A percentile compares a stretch with the other conserved stretches of the same genome.
These are phyloP conservation scores for Conus betulinus DNA, from an alignment of 1,140 invertebrate species.

Conservation along the genomic window DNA sequence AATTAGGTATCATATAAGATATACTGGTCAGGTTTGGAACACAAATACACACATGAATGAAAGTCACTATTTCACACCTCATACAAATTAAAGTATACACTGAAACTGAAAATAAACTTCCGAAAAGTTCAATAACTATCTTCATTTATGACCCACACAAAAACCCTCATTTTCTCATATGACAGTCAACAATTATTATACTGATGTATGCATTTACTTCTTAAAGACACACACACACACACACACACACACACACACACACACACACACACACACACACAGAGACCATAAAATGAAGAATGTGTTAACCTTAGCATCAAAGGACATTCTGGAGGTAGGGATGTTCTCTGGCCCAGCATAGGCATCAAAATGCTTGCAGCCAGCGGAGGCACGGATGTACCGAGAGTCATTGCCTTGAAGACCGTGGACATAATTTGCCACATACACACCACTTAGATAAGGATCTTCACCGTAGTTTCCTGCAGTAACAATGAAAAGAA, in stretches of 20 bases:
- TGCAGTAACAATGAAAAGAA: background rate
- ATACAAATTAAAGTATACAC: no score
- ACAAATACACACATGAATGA: no score
- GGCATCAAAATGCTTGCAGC: constrained; percentile 70
- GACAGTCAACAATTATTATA: no score
- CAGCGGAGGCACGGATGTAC: constrained; percentile 61
- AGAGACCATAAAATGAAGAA: background rate
- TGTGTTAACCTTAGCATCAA: constrained; percentile 64
- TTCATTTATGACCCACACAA: no score
- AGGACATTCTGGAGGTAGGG: constrained; percentile 61
- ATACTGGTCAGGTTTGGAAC: no score
- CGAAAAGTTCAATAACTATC: no score
- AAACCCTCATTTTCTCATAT: no score
- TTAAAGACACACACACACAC: background rate
- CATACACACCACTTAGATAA: constrained; percentile 59
- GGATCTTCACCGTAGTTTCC: constrained; percentile 72
- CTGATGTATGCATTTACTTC: no score
- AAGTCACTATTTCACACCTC: no score
- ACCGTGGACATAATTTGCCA: constrained; percentile 59
- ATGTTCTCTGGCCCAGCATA: constrained; percentile 69
- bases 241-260: background rate
- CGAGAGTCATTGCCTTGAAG: constrained; percentile 62
- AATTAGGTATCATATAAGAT: no score
- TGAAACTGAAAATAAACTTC: no score
- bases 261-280: constrained; percentile 1